Conservation (phyloP, 92 coral and sea anemone species). For the Palythoa grandiflora region DNA sequence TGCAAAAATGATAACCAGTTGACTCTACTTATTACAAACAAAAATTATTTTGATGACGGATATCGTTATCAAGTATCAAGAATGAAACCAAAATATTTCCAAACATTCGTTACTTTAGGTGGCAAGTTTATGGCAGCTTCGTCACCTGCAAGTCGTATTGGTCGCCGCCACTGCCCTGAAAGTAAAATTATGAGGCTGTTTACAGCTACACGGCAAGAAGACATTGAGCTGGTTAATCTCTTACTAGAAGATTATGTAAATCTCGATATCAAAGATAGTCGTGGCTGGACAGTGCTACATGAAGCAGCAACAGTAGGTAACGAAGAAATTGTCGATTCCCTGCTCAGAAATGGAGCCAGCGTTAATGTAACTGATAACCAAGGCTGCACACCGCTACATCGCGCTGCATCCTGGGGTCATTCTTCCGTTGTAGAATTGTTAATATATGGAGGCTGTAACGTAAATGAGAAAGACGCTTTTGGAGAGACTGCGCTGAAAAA, state of each 20-base stretch:
- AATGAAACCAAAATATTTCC: no score
- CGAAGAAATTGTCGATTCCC: neutral
- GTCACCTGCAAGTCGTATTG: no score
- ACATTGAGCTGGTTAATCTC: neutral
- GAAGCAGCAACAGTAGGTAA: slow-evolving; percentile 15
- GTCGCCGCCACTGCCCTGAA: neutral
- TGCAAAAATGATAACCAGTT: no score
- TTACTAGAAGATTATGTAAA: neutral
- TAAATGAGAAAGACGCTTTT: neutral
- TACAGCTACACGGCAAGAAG: neutral
- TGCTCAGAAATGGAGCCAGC: slow-evolving; percentile 15
- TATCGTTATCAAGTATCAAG: no score
- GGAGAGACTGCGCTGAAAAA: slow-evolving; percentile 32
- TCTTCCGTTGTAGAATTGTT: neutral
- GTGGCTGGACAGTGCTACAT: slow-evolving; percentile 29
- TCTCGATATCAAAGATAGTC: neutral
- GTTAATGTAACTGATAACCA: slow-evolving; percentile 18
- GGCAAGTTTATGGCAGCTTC: no score
- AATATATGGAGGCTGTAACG: slow-evolving; percentile 8
- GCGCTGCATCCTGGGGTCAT: slow-evolving; percentile 33
- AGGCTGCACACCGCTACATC: slow-evolving; percentile 29
- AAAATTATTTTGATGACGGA: no score
- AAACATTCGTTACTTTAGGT: no score
- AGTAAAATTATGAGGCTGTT: neutral
- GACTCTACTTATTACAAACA: no score